Base-by-base conservation (phyloP, 1,140 invertebrate genomes). In the Vanessa tameamea region DNA sequence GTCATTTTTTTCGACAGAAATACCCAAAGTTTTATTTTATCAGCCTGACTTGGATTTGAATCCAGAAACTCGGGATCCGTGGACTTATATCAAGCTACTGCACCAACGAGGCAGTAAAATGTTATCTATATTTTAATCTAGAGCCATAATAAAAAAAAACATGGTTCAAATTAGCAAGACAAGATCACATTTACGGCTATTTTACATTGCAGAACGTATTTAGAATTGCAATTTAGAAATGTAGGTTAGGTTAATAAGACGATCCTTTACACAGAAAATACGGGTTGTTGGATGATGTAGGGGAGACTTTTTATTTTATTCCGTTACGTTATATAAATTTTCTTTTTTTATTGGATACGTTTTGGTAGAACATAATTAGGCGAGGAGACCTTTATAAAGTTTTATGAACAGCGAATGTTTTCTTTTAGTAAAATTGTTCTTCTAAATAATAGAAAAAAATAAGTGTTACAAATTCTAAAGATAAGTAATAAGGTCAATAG, bases 151-250 rank as follows among this genome's bases (percentile, higher is more conserved):
- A 37, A 67, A 53, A 11, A 9, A 66, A 66, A 67, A 16, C 16
- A 55, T 16, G 26, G 31, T 16, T 53, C 51, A 51, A 67, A 67
- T 67, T 68, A 68, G 57, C 57, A 57, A 68, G 47, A 68, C 47
- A 57, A 68, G 47, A 68, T 50, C 48, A 51, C 23, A 68, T 68
- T 55, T 31, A 68, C n/a, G 16, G 53, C 66, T 47, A 57, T 57
- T 68, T 68, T 68, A 47, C 53, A 68, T 68, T 47, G 50, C 66
- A 37, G 66, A 57, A 68, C 47, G 57, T 55, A 68, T 68, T 68
- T 68, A 47, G 55, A 68, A 68, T 68, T 68, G 43, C 66, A 68
- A 68, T 68, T 68, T 59, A 68, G 66, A 59, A 68, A 68, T 68
- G 66, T 68, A 68, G 66, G 66, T 68, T 68, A 47, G 66, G 53